Evolutionary conservation across 2,113 vertebrate species (phyloP).

Genomic region (Tonatia bakeri): DNA sequence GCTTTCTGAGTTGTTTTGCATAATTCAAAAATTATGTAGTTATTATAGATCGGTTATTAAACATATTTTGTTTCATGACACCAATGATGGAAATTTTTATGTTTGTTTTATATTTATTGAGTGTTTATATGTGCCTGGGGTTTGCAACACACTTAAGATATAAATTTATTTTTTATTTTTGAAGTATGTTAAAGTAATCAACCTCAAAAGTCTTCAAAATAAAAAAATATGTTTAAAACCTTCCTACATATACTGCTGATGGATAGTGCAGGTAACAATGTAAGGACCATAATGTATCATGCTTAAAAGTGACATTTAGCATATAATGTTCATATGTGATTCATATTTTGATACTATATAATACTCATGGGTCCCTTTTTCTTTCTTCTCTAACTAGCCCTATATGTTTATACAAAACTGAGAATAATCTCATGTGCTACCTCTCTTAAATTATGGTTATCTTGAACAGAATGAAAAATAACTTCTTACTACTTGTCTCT

Average conservation of each 20-base stretch:
- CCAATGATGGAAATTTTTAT: neutral
- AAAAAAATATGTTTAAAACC: neutral
- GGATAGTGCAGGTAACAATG: neutral
- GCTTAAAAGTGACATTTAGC: neutral
- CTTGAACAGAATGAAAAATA: neutral
- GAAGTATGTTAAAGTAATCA: neutral
- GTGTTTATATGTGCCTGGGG: neutral
- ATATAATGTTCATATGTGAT: neutral
- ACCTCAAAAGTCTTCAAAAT: neutral
- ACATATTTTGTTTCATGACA: neutral
- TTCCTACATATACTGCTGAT: neutral
- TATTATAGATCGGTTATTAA: neutral
- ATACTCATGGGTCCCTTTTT: neutral
- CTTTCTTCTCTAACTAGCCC: neutral
- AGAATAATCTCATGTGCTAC: neutral
- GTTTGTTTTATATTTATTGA: neutral
- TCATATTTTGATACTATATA: neutral
- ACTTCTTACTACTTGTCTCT: neutral
- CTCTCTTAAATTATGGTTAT: neutral
- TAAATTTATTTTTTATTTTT: neutral
- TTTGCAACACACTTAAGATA: neutral
- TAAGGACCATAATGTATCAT: neutral
- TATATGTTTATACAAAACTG: neutral
- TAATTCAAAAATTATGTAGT: neutral
- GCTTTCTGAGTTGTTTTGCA: neutral